Conservation (phyloP, 1,140 invertebrate genomes). For the Drepana arcuata region DNA sequence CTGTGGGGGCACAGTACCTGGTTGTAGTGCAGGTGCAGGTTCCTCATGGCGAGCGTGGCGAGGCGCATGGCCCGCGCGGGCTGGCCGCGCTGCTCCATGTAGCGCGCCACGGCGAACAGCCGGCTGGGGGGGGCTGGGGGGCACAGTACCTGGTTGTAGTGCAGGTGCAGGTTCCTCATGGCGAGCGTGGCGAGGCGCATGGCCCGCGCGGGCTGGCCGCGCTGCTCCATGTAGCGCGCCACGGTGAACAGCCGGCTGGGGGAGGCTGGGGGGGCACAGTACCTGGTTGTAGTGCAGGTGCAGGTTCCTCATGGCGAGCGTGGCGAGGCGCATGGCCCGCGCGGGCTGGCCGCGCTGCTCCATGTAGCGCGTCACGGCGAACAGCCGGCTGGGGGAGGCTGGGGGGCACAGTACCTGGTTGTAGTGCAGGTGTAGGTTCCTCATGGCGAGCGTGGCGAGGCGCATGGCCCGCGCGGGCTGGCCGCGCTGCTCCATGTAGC, state of each 20-base stretch:
- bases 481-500: conserved; percentile 89
- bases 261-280: too few relatives aligned
- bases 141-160: conserved; percentile 87
- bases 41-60: conserved; percentile 88
- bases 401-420: conserved; percentile 88
- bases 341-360: too few relatives aligned
- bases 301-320: too few relatives aligned
- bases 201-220: conserved; percentile 84
- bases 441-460: conserved; percentile 87
- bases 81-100: conserved; percentile 89
- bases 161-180: conserved; percentile 87
- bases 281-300: too few relatives aligned
- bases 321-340: too few relatives aligned
- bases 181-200: conserved; percentile 88
- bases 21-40: conserved; percentile 87
- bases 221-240: conserved; percentile 88
- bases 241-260: conserved; percentile 88
- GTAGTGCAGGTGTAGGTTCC: conserved; percentile 86
- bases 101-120: conserved; percentile 87
- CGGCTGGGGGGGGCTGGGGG: conserved; percentile 86
- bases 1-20: too few relatives aligned
- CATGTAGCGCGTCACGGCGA: not conserved
- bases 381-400: not conserved
- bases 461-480: conserved; percentile 87
- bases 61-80: conserved; percentile 86